These are phyloP conservation scores for Himalopsyche tibetana DNA, from an alignment of 2,888 invertebrate genomes.

Conservation along the genomic window DNA sequence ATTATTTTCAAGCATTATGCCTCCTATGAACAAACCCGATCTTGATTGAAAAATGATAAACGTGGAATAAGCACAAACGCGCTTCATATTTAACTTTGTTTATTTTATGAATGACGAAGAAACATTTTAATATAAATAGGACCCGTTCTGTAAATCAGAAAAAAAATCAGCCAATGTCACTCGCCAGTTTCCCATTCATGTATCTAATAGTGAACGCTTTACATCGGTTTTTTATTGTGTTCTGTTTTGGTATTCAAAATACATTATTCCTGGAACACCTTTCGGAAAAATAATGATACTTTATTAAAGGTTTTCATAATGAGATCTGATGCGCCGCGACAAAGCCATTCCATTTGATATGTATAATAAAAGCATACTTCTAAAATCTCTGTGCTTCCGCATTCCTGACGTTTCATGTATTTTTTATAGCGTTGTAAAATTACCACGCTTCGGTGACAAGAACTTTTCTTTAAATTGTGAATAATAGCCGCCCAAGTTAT, in stretches of 20 bases:
- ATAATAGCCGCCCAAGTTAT: conserved; percentile 56
- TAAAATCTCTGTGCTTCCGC: conserved; percentile 59
- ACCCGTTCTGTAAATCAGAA: no score
- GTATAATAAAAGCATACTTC: conserved; percentile 50
- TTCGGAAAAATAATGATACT: conserved; percentile 15
- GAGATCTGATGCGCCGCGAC: conserved; percentile 56
- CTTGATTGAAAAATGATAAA: no score
- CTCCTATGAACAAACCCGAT: no score
- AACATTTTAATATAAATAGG: no score
- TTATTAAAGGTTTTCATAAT: conserved; percentile 47
- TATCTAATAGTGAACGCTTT: background rate
- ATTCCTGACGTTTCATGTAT: conserved; percentile 59
- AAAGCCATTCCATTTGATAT: conserved; percentile 51
- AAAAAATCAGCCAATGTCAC: no score
- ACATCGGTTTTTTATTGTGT: background rate
- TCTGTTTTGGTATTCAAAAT: background rate
- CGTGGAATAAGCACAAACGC: no score
- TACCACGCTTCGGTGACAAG: conserved; percentile 60
- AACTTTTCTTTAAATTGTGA: conserved; percentile 61
- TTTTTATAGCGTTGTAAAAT: conserved; percentile 60
- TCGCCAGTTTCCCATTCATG: background rate
- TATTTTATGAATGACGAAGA: no score
- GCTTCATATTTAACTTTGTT: no score
- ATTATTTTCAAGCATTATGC: no score
- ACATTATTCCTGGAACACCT: conserved; percentile 19